phyloP scores from a whole-genome alignment of 2,888 invertebrate species.

The Entomobrya proxima region DNA sequence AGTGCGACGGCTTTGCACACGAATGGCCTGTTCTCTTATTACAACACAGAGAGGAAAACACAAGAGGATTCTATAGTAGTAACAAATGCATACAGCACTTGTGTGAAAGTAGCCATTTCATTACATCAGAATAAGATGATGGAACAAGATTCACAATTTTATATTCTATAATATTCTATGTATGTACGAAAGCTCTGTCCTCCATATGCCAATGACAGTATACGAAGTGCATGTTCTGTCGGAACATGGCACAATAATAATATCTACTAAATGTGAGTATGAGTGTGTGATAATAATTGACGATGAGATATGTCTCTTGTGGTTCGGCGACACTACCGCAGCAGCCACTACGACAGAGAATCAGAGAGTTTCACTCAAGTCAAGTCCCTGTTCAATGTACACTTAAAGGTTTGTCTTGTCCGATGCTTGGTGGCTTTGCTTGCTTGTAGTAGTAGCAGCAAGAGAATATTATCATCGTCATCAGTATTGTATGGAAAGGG shows the following conservation, averaged over 20 bases:
- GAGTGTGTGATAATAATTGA: conserved; percentile 50
- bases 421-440: conserved; percentile 25
- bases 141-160: no score
- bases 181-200: no score
- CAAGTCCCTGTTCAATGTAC: conserved; percentile 32
- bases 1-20: not conserved
- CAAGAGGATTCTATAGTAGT: no score
- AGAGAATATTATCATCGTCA: conserved; percentile 12
- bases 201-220: not conserved
- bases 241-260: conserved; percentile 5
- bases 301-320: conserved; percentile 47
- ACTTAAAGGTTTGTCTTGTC: conserved; percentile 22
- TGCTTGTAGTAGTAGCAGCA: not conserved
- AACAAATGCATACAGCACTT: not conserved
- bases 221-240: not conserved
- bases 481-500: conserved; percentile 8
- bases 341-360: conserved; percentile 10
- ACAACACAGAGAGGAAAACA: no score
- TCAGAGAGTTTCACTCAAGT: conserved; percentile 36
- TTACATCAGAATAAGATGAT: conserved; percentile 25
- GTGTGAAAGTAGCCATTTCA: conserved; percentile 27
- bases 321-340: conserved; percentile 29
- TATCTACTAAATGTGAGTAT: conserved; percentile 22
- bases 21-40: not conserved
- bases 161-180: no score